Base-by-base conservation (phyloP, 2,113 vertebrate genomes). In the Epinephelus lanceolatus region DNA sequence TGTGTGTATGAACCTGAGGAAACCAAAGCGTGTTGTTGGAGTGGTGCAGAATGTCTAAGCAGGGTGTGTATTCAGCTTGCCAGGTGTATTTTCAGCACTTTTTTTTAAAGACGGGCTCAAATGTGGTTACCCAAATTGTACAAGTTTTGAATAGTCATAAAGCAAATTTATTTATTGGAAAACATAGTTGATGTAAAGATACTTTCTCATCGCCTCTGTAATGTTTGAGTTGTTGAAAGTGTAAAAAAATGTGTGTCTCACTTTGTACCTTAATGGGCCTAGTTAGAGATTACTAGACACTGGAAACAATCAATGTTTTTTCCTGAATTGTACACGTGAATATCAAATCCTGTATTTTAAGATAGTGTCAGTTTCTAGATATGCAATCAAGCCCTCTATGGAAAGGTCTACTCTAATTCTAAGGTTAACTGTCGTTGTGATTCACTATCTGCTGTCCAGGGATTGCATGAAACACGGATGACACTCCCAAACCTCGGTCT, bases 21-120 rank as follows among this genome's bases (percentile, higher is more conserved):
- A 90, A 90, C 86, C 89, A 91, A 92, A 93, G 86, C 11, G 57
- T 67, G 83, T 30, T 23, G n/a, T 76, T 2, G 59, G 51, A 49
- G 56, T 68, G 63, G 47, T 78, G 57, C 78, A 86, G 86, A 83
- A 84, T 80, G 60, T 88, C 45, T 30, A 17, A 78, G 56, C 63
- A 30, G 51, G 62, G 37, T 59, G 71, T 77, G 71, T 71, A 23
- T 85, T 57, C 67, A 67, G 40, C 65, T 45, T 70, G 55, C 56
- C 62, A n/a, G 57, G 62, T 40, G 30, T 73, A 49, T 5, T 52
- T 60, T 80, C 78, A 77, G 87, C 85, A 89, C 83, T 88, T 90
- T 87, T 77, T 77, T 45, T 18, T 15, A 59, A 17, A 71, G 55
- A 63, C 2, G 4, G 76, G 49, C 72, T 25, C 10, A 63, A 69